Evolutionary conservation across 2,888 invertebrate species (phyloP).

Genomic region (Troglohyphantes excavatus): DNA sequence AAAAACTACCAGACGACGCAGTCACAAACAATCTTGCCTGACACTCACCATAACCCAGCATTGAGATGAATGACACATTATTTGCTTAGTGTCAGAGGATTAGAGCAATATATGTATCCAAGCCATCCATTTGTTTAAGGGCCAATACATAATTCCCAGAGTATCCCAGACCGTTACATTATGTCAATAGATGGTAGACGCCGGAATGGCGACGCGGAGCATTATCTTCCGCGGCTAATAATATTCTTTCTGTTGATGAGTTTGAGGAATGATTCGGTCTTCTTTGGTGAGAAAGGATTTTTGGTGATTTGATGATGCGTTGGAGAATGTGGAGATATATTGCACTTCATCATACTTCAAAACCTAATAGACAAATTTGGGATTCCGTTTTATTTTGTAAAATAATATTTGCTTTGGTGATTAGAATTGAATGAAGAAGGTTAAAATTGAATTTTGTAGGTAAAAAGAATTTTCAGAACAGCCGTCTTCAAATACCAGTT

Average conservation of each 20-base stretch:
- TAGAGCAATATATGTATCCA: slow-evolving; percentile 32
- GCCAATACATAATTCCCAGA: slow-evolving; percentile 2
- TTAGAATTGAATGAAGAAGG: no score
- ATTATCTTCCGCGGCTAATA: slow-evolving; percentile 27
- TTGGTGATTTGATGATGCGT: not conserved
- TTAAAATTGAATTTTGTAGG: no score
- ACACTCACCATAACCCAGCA: not conserved
- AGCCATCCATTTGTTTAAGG: slow-evolving; percentile 27
- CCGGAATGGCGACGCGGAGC: slow-evolving; percentile 29
- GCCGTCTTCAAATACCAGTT: no score
- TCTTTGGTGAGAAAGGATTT: not conserved
- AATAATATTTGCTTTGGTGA: no score
- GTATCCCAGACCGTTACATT: slow-evolving; percentile 16
- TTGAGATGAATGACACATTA: slow-evolving; percentile 26
- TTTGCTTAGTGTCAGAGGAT: slow-evolving; percentile 36
- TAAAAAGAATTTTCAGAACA: no score
- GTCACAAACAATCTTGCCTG: not conserved
- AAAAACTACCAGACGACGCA: not conserved
- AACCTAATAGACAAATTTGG: no score
- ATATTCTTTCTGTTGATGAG: slow-evolving; percentile 10
- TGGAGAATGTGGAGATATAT: no score
- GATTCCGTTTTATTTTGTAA: no score
- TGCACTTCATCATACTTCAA: no score
- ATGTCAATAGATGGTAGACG: slow-evolving; percentile 49
- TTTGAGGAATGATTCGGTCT: not conserved